phyloP scores from a whole-genome alignment of 2,113 vertebrate species.

The Onychorhynchus coronatus region DNA sequence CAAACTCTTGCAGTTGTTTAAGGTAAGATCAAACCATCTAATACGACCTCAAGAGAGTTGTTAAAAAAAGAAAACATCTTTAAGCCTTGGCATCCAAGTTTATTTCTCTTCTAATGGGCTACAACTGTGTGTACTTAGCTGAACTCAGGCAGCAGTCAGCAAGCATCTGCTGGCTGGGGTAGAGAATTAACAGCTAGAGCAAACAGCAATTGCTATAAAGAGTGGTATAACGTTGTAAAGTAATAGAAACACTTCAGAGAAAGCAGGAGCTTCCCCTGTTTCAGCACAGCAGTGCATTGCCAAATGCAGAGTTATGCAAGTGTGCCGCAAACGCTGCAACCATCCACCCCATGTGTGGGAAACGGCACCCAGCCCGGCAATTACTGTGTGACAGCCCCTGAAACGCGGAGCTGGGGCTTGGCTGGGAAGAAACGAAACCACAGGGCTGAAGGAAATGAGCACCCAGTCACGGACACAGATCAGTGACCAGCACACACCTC shows the following conservation, averaged over 20 bases:
- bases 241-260: not conserved
- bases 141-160: not conserved
- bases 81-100: not conserved
- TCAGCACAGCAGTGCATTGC: slow-evolving; percentile 23
- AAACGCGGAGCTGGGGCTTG: not conserved
- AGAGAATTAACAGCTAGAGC: not conserved
- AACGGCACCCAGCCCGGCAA: not conserved
- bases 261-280: slow-evolving; percentile 25
- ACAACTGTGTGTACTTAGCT: not conserved
- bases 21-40: not conserved
- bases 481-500: not conserved
- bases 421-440: slow-evolving; percentile 1
- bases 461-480: fast-evolving
- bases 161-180: not conserved
- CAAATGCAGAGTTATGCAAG: slow-evolving; percentile 27
- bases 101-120: not conserved
- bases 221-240: not conserved
- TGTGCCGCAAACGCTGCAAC: not conserved
- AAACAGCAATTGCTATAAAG: not conserved
- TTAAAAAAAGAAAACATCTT: not conserved
- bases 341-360: not conserved
- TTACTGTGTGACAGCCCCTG: not conserved
- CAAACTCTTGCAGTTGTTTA: not conserved
- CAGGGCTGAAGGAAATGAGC: not conserved
- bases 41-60: not conserved